Conservation (phyloP, 2,888 invertebrate species). For the Abrostola tripartita region DNA sequence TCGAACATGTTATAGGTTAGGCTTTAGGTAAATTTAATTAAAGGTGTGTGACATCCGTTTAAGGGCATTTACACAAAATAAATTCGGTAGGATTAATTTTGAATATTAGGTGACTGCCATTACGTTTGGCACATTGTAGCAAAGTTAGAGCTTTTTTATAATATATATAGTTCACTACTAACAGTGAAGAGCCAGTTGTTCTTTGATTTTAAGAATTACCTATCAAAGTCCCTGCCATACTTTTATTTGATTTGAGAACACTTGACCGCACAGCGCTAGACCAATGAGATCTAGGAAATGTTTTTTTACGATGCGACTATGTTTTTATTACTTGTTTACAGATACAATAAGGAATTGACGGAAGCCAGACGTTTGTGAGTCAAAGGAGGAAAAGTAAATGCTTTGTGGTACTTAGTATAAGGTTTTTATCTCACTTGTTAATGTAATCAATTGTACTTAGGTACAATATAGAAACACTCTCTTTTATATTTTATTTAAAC, state of each 20-base stretch:
- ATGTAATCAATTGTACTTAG: conserved; percentile 17
- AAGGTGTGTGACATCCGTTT: too few species aligned
- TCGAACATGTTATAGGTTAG: neutral
- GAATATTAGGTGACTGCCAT: too few species aligned
- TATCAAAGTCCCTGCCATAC: too few species aligned
- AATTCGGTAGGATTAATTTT: too few species aligned
- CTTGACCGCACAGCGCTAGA: neutral
- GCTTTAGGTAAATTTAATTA: too few species aligned
- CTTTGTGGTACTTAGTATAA: conserved; percentile 29
- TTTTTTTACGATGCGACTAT: conserved; percentile 18
- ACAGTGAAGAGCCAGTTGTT: too few species aligned
- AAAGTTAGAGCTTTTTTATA: too few species aligned
- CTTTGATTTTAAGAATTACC: too few species aligned
- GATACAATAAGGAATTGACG: conserved; percentile 49
- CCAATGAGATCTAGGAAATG: conserved; percentile 5
- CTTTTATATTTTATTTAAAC: conserved; percentile 1
- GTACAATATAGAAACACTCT: neutral
- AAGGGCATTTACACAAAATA: too few species aligned
- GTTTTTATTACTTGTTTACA: conserved; percentile 18
- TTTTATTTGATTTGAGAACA: too few species aligned
- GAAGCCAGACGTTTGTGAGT: conserved; percentile 33
- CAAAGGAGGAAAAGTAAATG: conserved; percentile 47
- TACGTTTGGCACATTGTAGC: too few species aligned
- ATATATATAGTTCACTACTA: too few species aligned
- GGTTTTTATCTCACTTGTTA: conserved; percentile 37